phyloP scores from a whole-genome alignment of 2,113 vertebrate genomes.

The Epinephelus lanceolatus region DNA sequence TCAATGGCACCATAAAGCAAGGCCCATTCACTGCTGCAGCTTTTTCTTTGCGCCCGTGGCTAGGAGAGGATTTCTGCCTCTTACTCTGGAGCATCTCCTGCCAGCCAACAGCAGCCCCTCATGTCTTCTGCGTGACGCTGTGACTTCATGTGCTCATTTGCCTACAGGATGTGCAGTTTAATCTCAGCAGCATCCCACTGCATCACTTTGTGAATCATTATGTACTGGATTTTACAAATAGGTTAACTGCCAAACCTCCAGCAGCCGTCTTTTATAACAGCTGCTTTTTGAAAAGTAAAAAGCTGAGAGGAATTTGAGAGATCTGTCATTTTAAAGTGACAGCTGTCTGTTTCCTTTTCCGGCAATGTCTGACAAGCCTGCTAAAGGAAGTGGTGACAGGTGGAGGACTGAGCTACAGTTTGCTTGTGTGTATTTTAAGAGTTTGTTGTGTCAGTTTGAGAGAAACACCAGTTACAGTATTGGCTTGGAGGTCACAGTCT shows the following conservation, averaged over 20 bases:
- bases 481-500: slow-evolving; percentile 21
- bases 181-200: neutral
- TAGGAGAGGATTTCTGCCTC: slow-evolving; percentile 43
- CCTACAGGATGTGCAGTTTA: slow-evolving; percentile 37
- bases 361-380: slow-evolving; percentile 12
- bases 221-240: neutral
- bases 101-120: slow-evolving; percentile 59
- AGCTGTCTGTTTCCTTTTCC: slow-evolving; percentile 30
- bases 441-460: slow-evolving; percentile 6
- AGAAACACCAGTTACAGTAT: neutral
- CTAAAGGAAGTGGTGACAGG: slow-evolving; percentile 67
- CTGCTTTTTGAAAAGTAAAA: neutral
- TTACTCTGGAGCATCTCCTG: slow-evolving; percentile 43
- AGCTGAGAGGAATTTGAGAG: neutral
- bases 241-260: neutral
- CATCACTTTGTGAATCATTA: neutral
- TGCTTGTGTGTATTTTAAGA: slow-evolving; percentile 11
- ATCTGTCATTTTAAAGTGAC: slow-evolving; percentile 19
- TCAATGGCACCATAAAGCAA: slow-evolving; percentile 52
- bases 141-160: slow-evolving; percentile 31
- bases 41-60: slow-evolving; percentile 32
- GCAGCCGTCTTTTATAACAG: neutral
- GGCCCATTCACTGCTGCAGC: slow-evolving; percentile 28
- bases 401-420: slow-evolving; percentile 5
- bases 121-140: slow-evolving; percentile 41